phyloP scores from a whole-genome alignment of 2,888 invertebrate species.

The Cetonia aurata region DNA sequence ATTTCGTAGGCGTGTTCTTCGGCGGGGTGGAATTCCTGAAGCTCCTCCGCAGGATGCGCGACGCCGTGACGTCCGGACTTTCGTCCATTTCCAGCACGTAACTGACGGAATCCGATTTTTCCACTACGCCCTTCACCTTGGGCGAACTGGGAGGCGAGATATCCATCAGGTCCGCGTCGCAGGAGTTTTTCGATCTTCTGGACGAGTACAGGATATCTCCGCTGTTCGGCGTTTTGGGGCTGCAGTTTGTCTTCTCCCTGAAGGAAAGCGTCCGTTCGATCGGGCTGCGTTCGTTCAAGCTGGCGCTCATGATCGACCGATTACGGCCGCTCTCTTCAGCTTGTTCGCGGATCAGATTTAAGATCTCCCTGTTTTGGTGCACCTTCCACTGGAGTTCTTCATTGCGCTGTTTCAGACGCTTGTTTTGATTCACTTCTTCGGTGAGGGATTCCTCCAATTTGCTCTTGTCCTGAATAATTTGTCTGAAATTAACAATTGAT shows the following conservation, averaged over 20 bases:
- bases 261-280: constrained; percentile 61
- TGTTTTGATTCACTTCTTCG: constrained; percentile 83
- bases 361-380: constrained; percentile 84
- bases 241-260: constrained; percentile 56
- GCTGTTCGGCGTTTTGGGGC: constrained; percentile 49
- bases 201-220: constrained; percentile 51
- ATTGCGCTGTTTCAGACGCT: constrained; percentile 83
- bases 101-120: constrained; percentile 88
- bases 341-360: constrained; percentile 65
- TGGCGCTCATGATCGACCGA: constrained; percentile 60
- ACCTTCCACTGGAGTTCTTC: constrained; percentile 92
- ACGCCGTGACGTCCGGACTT: constrained; percentile 79
- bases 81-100: constrained; percentile 86
- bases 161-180: constrained; percentile 60
- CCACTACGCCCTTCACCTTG: constrained; percentile 85
- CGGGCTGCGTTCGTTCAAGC: constrained; percentile 58
- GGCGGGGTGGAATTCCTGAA: constrained; percentile 71
- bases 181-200: constrained; percentile 56
- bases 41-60: constrained; percentile 78
- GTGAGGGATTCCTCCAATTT: constrained; percentile 79
- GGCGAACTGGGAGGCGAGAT: constrained; percentile 77
- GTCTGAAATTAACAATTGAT: constrained; percentile 64
- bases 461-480: constrained; percentile 78
- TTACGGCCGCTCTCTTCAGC: constrained; percentile 57
- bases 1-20: constrained; percentile 60